Evolutionary conservation across 1,140 invertebrate genomes (phyloP).

Genomic region (Sesamia nonagrioides): DNA sequence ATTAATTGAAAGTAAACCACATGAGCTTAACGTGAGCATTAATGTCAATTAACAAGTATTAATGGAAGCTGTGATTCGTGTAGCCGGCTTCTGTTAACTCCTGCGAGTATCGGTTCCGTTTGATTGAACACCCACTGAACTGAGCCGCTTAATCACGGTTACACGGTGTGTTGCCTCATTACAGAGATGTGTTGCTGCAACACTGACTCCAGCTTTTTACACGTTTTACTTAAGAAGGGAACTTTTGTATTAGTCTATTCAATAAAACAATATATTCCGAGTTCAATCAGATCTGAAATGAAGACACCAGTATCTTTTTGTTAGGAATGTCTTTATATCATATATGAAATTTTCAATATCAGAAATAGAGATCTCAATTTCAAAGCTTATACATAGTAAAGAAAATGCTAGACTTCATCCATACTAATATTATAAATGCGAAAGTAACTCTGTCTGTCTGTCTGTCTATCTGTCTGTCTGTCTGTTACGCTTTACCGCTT

Average conservation of each 20-base stretch:
- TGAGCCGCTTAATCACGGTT: conserved; percentile 65
- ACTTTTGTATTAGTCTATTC: conserved; percentile 10
- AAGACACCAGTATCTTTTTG: neutral
- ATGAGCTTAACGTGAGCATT: conserved; percentile 60
- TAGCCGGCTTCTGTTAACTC: conserved; percentile 51
- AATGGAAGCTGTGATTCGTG: conserved; percentile 61
- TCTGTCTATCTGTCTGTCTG: too few relatives aligned
- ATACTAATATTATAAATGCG: too few relatives aligned
- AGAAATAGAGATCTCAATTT: too few relatives aligned
- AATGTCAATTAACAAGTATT: conserved; percentile 67
- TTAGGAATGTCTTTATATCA: too few relatives aligned
- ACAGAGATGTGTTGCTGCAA: conserved; percentile 50
- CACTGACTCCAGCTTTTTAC: conserved; percentile 11
- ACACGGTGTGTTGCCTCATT: conserved; percentile 51
- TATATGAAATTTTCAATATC: too few relatives aligned
- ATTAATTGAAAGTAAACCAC: conserved; percentile 31
- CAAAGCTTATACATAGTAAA: neutral
- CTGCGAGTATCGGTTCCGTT: conserved; percentile 60
- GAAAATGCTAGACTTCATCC: neutral
- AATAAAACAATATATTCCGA: neutral
- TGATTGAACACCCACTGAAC: conserved; percentile 67
- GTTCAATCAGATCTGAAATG: neutral
- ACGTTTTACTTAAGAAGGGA: neutral
- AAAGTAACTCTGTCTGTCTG: too few relatives aligned
- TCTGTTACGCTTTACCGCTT: too few relatives aligned